phyloP scores from a whole-genome alignment of 2,888 invertebrate species.

The Thalpophila matura region DNA sequence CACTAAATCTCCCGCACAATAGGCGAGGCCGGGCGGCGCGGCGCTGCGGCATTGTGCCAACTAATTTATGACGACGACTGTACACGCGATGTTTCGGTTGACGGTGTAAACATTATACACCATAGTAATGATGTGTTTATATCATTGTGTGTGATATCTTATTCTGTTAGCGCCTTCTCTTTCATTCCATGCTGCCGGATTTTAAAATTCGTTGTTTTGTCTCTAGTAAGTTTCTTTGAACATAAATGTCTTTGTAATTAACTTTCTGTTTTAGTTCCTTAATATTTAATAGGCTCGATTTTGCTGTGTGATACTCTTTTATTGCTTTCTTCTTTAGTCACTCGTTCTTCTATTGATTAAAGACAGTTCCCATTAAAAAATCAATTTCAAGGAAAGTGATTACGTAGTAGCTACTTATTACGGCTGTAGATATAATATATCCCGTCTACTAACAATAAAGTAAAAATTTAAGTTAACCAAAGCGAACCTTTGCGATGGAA shows the following conservation, averaged over 20 bases:
- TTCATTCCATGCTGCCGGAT: not conserved
- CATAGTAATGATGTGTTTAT: slow-evolving; percentile 41
- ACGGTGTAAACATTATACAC: slow-evolving; percentile 49
- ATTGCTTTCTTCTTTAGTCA: no score
- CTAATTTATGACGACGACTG: slow-evolving; percentile 62
- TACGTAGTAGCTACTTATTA: no score
- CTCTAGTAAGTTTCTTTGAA: not conserved
- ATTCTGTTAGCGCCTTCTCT: not conserved
- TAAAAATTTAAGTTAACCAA: no score
- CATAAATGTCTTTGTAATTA: not conserved
- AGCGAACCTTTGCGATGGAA: no score
- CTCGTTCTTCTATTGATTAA: no score
- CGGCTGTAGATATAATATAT: no score
- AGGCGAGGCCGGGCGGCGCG: slow-evolving; percentile 39
- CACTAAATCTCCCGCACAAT: slow-evolving; percentile 67
- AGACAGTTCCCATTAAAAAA: no score
- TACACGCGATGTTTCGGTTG: slow-evolving; percentile 54
- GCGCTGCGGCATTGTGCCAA: slow-evolving; percentile 49
- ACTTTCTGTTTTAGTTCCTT: no score
- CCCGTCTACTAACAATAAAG: no score
- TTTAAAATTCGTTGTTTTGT: not conserved
- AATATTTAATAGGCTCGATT: no score
- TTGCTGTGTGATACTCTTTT: no score
- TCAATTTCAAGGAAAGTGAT: no score
- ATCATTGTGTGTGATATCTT: not conserved